phyloP scores from a whole-genome alignment of 2,888 invertebrate genomes.

The Biston stratarius region DNA sequence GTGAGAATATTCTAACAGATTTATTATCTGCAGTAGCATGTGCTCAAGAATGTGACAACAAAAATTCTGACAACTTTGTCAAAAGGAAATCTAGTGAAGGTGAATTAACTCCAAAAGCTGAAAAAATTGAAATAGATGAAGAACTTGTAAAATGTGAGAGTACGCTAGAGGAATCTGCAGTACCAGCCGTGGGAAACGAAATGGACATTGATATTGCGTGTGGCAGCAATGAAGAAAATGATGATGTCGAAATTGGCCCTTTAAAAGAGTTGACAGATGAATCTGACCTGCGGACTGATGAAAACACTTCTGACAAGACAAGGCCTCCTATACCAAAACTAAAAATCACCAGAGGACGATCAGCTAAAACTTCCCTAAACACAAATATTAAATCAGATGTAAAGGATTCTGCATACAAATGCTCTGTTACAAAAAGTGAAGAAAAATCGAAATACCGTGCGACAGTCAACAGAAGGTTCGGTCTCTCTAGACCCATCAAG shows the following conservation, averaged over 20 bases:
- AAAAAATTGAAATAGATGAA: constrained; percentile 62
- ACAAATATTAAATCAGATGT: constrained; percentile 73
- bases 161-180: constrained; percentile 83
- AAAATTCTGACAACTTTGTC: constrained; percentile 77
- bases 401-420: constrained; percentile 81
- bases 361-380: constrained; percentile 63
- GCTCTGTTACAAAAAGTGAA: constrained; percentile 77
- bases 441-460: constrained; percentile 81
- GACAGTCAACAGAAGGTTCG: constrained; percentile 88
- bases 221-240: constrained; percentile 75
- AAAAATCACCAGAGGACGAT: constrained; percentile 81
- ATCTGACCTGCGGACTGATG: constrained; percentile 64
- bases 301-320: constrained; percentile 57
- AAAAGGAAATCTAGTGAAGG: constrained; percentile 75
- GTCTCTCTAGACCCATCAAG: constrained; percentile 79
- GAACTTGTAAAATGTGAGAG: constrained; percentile 80
- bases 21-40: constrained; percentile 87
- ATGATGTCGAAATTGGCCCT: constrained; percentile 82
- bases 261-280: constrained; percentile 81
- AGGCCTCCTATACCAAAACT: constrained; percentile 83
- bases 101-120: constrained; percentile 68
- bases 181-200: constrained; percentile 82
- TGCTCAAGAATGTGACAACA: constrained; percentile 87
- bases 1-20: constrained; percentile 87
- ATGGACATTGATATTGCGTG: constrained; percentile 82